Percentiles rank a stretch among this genome's conserved stretches.
Evolutionary conservation across 2,888 invertebrate species (phyloP).

Genomic region (Hirtodrosophila duncani): DNA sequence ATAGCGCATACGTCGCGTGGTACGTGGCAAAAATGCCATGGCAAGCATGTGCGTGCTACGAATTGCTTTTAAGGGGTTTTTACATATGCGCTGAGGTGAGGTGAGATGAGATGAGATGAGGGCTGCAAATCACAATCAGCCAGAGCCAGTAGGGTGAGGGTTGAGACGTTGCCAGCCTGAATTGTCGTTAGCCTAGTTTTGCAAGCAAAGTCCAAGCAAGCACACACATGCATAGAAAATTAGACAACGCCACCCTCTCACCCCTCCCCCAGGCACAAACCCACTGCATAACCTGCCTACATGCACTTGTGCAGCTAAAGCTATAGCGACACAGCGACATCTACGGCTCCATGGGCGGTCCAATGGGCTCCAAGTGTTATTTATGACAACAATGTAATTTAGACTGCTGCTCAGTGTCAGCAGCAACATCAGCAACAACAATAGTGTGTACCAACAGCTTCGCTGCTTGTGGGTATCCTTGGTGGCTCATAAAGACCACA

Average conservation of each 20-base stretch:
- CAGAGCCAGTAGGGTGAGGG: constrained; percentile 1
- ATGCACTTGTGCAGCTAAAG: too few relatives aligned
- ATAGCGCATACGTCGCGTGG: constrained; percentile 47
- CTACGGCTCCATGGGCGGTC: constrained; percentile 24
- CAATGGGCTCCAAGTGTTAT: constrained; percentile 43
- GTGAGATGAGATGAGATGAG: too few relatives aligned
- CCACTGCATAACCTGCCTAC: too few relatives aligned
- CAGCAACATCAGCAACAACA: constrained; percentile 19
- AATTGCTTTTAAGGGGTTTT: constrained; percentile 23
- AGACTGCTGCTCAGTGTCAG: constrained; percentile 39
- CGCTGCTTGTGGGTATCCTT: constrained; percentile 22
- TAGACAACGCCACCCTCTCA: constrained; percentile 26
- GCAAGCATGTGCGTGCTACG: constrained; percentile 34
- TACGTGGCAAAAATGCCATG: constrained; percentile 18
- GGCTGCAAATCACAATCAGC: constrained; percentile 2
- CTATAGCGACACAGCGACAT: too few relatives aligned
- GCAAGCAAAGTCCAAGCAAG: constrained; percentile 14
- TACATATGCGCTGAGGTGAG: too few relatives aligned
- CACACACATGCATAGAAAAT: constrained; percentile 43
- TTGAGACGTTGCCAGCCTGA: background rate
- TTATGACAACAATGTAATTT: constrained; percentile 58
- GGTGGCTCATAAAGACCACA: constrained; percentile 39
- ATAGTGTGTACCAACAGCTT: background rate
- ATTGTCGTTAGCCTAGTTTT: constrained; percentile 53
- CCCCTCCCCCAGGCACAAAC: background rate